Base-by-base conservation (phyloP, 37 sponge, comb jelly and placozoan species). In the Diacarnus erythraeanus region DNA sequence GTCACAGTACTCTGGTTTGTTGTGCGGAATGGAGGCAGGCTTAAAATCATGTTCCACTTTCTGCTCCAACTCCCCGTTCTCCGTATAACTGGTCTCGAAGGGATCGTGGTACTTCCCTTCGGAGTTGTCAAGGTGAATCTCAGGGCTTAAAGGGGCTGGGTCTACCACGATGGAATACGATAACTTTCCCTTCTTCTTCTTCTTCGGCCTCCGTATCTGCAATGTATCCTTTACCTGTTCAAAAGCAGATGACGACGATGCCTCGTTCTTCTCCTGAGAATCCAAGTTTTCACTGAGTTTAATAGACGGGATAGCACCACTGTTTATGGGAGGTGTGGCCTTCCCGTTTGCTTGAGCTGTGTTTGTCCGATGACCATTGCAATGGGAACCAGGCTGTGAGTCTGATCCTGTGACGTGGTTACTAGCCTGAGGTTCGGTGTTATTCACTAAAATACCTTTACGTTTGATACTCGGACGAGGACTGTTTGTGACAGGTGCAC, bases 31-130 rank as follows among this genome's bases (percentile, higher is more conserved):
- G 59, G 85, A 82, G 71, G 88, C 57, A 77, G 65, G 34, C 84
- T 69, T 64, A 71, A 89, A 97, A 41, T 91, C 90, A 77, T 98
- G 95, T 0, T 93, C 95, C 0, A 51, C 40, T 4, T 64, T 64
- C n/a, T 38, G 21, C n/a, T 74, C 38, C 8, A 35, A 25, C 30
- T 69, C 78, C 9, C 68, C 75, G 59, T 65, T 70, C 34, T 80
- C 87, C 0, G 75, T 38, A 34, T 36, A 79, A 57, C 54, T 72
- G 21, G 80, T 51, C 71, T 86, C 87, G 56, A 86, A 86, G 1
- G 87, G 87, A 31, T 86, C 87, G n/a, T 72, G 59, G 59, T 86
- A 86, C 39, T 79, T 86, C 26, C 56, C 23, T 12, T 51, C 39
- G 10, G 51, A 12, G 20, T 44, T 26, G 56, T 67, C 51, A 8